These are phyloP conservation scores for Hirundo rustica DNA, from an alignment of 2,797 vertebrate species.

Conservation along the genomic window DNA sequence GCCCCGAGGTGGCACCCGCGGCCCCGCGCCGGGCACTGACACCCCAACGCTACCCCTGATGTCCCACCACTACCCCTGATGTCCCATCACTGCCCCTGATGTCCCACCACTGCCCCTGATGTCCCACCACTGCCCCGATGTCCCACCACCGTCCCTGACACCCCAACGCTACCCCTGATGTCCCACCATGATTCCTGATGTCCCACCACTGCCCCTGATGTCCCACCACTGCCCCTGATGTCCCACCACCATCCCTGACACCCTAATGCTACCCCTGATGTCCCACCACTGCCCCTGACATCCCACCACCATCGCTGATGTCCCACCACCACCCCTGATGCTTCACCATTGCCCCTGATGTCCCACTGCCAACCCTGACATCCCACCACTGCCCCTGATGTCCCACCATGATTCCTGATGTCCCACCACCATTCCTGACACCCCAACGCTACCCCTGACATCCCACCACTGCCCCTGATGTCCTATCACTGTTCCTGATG, in stretches of 20 bases:
- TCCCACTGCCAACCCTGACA: too few species aligned
- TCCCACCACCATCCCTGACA: too few species aligned
- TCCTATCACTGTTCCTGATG: too few species aligned
- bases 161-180: fast-evolving
- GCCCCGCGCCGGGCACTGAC: neutral
- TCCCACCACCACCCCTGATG: too few species aligned
- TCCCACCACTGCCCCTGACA: neutral
- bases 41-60: fast-evolving
- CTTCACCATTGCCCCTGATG: too few species aligned
- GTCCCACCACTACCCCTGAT: fast-evolving
- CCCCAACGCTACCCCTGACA: fast-evolving
- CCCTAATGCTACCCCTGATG: too few species aligned
- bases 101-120: fast-evolving
- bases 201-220: fast-evolving
- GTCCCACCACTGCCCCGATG: too few species aligned
- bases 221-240: neutral
- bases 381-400: neutral
- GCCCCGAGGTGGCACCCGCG: neutral
- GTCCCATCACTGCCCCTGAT: fast-evolving
- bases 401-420: neutral
- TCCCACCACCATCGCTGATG: too few species aligned
- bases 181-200: fast-evolving
- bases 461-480: too few species aligned
- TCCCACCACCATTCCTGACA: fast-evolving
- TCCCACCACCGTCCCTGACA: fast-evolving